Evolutionary conservation across 2,113 vertebrate genomes (phyloP), one percentile per base, ranked within the genome.

Genomic region (Phodopus roborovskii): DNA sequence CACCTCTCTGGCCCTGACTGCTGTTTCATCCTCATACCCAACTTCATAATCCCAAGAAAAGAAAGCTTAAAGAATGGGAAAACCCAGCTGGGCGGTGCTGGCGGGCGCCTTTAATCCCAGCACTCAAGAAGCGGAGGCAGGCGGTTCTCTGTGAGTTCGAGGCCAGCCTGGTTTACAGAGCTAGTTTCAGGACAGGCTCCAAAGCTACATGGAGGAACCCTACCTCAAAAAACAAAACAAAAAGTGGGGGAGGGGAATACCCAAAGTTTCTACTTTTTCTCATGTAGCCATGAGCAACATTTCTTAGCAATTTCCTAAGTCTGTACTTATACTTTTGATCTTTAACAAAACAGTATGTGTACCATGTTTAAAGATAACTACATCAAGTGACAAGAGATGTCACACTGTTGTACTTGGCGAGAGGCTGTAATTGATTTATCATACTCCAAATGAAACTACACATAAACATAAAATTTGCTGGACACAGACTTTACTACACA

Each of bases 391-490:
- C 24, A 11, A 8, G 19, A 8, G 39, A 28, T 36, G 53, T 64
- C 15, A 68, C 28, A 8, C 71, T 90, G 91, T 1, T 89, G 64
- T 2, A 74, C 7, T 83, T 96, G 68, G 48, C 53, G 48, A 87
- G 1, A 97, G 74, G 93, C 7, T 89, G n/a, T 66, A 39, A 94
- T 90, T 91, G 53, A 96, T 66, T 13, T 73, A 78, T 22, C 83
- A 75, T 75, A 68, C 17, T 95, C n/a, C 77, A 96, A 94, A 85
- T 90, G 92, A 97, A 97, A 62, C 30, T 93, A 71, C 16, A 39
- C 7, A 56, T 53, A 71, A 53, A 71, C 66, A 94, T 66, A 93
- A 96, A 96, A 64, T 30, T 94, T 95, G 33, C 36, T 94, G n/a
- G 26, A 91, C 91, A 93, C 19, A 92, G 16, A 97, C 84, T 95